Percentiles rank a stretch among this genome's conserved stretches.
phyloP scores from a whole-genome alignment of 2,888 invertebrate species.

The Lochmaea capreae region DNA sequence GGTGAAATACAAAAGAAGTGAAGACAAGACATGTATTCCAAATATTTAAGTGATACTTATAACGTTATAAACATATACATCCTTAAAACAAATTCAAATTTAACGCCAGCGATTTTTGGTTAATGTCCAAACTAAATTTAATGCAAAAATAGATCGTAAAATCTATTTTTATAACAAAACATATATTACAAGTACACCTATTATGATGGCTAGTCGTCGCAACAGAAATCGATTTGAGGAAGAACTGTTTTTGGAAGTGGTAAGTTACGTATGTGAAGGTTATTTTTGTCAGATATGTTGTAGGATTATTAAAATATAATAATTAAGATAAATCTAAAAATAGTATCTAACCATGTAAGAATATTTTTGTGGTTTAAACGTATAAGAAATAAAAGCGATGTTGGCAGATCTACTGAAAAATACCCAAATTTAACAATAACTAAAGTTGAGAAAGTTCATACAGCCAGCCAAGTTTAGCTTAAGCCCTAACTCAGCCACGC shows the following conservation, averaged over 20 bases:
- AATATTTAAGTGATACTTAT: neutral
- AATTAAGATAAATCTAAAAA: no score
- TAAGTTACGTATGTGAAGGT: slow-evolving; percentile 25
- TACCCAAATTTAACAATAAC: no score
- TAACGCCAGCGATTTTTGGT: neutral
- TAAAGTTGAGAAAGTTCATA: no score
- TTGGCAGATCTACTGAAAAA: no score
- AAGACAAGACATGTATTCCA: no score
- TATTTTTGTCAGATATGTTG: neutral
- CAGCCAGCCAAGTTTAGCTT: no score
- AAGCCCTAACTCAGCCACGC: no score
- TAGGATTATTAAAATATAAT: neutral
- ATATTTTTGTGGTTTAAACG: no score
- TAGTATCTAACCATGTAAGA: no score
- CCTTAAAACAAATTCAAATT: neutral
- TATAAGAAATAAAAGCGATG: no score
- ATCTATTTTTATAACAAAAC: slow-evolving; percentile 17
- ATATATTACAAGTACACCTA: slow-evolving; percentile 9
- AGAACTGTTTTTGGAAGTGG: slow-evolving; percentile 45
- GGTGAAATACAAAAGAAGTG: no score
- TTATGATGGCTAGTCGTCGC: slow-evolving; percentile 21
- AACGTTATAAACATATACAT: neutral
- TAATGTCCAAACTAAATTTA: slow-evolving; percentile 15
- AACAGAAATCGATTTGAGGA: slow-evolving; percentile 36
- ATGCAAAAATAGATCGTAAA: slow-evolving; percentile 27